A percentile compares a stretch with the other conserved stretches of the same genome.
phyloP scores from a whole-genome alignment of 1,140 invertebrate genomes.

The Lucilia sericata region DNA sequence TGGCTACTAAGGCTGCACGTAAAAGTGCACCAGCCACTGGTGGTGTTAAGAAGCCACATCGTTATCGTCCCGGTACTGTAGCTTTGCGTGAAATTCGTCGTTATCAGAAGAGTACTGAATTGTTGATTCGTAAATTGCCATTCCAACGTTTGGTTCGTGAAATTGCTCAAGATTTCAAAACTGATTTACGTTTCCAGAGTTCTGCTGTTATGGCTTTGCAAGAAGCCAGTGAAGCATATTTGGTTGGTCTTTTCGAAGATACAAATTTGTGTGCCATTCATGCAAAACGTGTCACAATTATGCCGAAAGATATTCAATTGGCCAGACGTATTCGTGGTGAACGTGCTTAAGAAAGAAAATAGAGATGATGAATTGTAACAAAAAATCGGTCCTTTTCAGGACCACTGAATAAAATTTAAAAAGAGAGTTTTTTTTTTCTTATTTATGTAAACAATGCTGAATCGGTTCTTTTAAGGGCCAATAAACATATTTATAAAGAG shows the following conservation, averaged over 20 bases:
- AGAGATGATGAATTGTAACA: too few species aligned
- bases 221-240: conserved; percentile 87
- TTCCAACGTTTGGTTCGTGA: conserved; percentile 88
- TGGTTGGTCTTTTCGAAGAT: conserved; percentile 87
- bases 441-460: too few species aligned
- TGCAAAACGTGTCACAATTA: conserved; percentile 91
- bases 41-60: conserved; percentile 85
- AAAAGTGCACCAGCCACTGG: conserved; percentile 84
- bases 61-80: conserved; percentile 82
- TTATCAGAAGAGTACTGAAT: conserved; percentile 84
- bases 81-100: conserved; percentile 83
- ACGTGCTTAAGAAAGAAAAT: too few species aligned
- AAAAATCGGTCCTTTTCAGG: too few species aligned
- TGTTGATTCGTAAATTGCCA: conserved; percentile 87
- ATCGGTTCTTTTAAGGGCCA: too few species aligned
- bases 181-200: conserved; percentile 84
- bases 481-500: too few species aligned
- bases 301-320: conserved; percentile 92
- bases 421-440: too few species aligned
- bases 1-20: conserved; percentile 71
- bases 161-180: conserved; percentile 88
- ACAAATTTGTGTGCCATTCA: conserved; percentile 89
- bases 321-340: conserved; percentile 83
- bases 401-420: too few species aligned
- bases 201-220: conserved; percentile 82